Conservation (phyloP, 1,140 invertebrate species). For the Aphelinus atriplicis region DNA sequence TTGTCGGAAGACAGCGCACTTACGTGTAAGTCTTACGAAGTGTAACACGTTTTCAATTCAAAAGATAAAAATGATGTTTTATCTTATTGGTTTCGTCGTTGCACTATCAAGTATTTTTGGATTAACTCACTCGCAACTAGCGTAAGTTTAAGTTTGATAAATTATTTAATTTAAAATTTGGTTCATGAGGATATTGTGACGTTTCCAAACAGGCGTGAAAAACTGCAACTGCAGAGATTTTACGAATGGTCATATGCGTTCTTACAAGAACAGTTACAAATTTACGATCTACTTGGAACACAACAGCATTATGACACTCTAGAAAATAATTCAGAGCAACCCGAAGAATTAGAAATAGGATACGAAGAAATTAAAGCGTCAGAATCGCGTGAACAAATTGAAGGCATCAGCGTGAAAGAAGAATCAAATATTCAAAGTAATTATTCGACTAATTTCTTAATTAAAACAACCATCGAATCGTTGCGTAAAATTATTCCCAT, state of each 20-base stretch:
- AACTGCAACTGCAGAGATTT: conserved; percentile 13
- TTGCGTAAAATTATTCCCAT: neutral
- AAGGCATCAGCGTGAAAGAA: neutral
- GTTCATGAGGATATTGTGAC: neutral
- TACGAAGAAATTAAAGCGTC: neutral
- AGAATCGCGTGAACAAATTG: conserved; percentile 1
- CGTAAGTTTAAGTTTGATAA: conserved; percentile 36
- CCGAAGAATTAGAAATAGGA: neutral
- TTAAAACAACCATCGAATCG: neutral
- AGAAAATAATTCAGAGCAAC: neutral
- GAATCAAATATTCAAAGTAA: neutral
- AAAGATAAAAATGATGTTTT: conserved; percentile 49
- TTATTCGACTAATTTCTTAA: neutral
- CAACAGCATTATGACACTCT: neutral
- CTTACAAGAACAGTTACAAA: conserved; percentile 2
- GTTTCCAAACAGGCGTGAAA: conserved; percentile 21
- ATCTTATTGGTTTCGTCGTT: conserved; percentile 41
- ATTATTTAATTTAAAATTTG: neutral
- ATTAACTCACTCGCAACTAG: conserved; percentile 36
- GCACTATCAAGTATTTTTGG: conserved; percentile 49
- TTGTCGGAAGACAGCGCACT: conserved; percentile 18
- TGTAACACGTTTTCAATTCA: conserved; percentile 21
- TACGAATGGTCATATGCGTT: neutral
- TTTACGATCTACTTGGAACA: neutral
- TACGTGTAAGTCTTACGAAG: conserved; percentile 25